These are phyloP conservation scores for Pammene fasciana DNA, from an alignment of 2,888 invertebrate species.

Conservation along the genomic window DNA sequence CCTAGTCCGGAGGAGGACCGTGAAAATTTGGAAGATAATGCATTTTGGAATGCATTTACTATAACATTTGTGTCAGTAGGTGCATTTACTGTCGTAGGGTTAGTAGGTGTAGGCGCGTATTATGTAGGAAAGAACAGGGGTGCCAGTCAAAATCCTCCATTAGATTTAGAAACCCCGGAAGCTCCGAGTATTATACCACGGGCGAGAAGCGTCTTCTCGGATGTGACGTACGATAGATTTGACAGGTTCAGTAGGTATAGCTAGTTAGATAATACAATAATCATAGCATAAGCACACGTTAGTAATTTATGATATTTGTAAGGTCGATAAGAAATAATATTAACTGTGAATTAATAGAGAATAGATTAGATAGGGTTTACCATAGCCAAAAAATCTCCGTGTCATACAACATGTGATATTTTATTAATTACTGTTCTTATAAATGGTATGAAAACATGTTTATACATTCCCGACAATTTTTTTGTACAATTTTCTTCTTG, in stretches of 20 bases:
- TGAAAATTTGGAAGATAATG: slow-evolving; percentile 12
- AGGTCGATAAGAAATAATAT: neutral
- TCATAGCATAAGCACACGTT: neutral
- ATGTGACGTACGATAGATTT: slow-evolving; percentile 26
- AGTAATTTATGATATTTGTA: neutral
- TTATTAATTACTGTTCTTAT: too few relatives aligned
- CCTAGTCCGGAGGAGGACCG: slow-evolving; percentile 6
- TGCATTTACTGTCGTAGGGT: slow-evolving; percentile 43
- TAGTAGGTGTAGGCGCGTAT: slow-evolving; percentile 50
- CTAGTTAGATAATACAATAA: slow-evolving; percentile 6
- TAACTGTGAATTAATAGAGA: neutral
- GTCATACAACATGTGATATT: too few relatives aligned
- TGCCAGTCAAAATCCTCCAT: slow-evolving; percentile 26
- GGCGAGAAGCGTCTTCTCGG: slow-evolving; percentile 34
- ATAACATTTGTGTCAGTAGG: slow-evolving; percentile 51
- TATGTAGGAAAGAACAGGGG: slow-evolving; percentile 49
- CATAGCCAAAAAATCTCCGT: too few relatives aligned
- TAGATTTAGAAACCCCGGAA: slow-evolving; percentile 45
- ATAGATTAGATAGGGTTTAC: too few relatives aligned
- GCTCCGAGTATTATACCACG: slow-evolving; percentile 45
- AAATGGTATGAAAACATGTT: too few relatives aligned
- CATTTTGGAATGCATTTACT: slow-evolving; percentile 50
- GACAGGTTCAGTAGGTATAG: slow-evolving; percentile 26
- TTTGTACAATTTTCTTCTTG: too few relatives aligned
- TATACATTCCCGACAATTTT: too few relatives aligned